Evolutionary conservation across 2,797 vertebrate genomes (phyloP).

Genomic region (Sparidentex hasta): DNA sequence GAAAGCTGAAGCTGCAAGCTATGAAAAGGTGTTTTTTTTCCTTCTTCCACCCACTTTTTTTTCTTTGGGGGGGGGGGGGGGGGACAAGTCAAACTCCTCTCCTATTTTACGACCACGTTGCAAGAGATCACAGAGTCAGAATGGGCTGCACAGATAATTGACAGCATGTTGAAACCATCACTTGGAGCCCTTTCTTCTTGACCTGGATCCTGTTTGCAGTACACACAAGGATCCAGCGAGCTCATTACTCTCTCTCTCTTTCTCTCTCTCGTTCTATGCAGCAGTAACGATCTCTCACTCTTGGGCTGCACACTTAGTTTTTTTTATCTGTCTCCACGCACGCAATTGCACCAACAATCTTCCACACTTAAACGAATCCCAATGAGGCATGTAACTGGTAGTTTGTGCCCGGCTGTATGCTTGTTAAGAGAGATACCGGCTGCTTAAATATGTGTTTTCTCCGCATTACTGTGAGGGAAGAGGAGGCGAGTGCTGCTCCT

Average conservation of each 20-base stretch:
- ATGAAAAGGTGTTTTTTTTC: constrained; percentile 5
- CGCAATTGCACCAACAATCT: constrained; percentile 63
- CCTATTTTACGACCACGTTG: constrained; percentile 1
- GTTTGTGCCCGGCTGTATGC: constrained; percentile 57
- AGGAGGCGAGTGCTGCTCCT: constrained; percentile 1
- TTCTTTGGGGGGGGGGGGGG: background rate
- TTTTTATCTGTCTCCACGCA: constrained; percentile 12
- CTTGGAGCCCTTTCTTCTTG: constrained; percentile 22
- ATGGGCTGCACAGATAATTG: constrained; percentile 18
- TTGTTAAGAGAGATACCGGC: constrained; percentile 64
- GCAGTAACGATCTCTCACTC: constrained; percentile 56
- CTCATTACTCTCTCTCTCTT: constrained; percentile 57
- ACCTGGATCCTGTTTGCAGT: constrained; percentile 41
- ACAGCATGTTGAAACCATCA: constrained; percentile 15
- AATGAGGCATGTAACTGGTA: constrained; percentile 77
- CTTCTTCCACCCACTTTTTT: background rate
- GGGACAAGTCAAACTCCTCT: constrained; percentile 21
- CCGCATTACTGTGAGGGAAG: constrained; percentile 26
- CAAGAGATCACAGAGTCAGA: background rate
- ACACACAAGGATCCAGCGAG: constrained; percentile 23
- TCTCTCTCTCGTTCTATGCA: constrained; percentile 47
- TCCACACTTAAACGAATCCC: constrained; percentile 72
- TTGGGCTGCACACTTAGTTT: constrained; percentile 43
- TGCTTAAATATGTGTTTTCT: constrained; percentile 43
- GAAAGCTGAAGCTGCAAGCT: constrained; percentile 44